A percentile compares a stretch with the other conserved stretches of the same genome.
These are phyloP conservation scores for Andrena hattorfiana DNA, from an alignment of 2,888 invertebrate species.

Conservation along the genomic window DNA sequence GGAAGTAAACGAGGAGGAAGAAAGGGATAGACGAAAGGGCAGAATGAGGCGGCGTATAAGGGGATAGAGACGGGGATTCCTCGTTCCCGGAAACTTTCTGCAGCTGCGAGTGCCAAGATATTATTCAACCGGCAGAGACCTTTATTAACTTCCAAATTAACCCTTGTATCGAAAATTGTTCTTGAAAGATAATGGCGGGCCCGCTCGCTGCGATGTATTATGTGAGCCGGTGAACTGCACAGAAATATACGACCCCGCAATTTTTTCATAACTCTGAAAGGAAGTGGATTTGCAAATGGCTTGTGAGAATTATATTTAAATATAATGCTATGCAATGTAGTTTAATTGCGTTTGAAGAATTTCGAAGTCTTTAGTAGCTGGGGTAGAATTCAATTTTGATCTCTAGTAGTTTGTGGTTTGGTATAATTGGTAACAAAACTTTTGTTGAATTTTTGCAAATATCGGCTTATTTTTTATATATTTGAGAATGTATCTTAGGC, in stretches of 20 bases:
- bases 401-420: too few species aligned
- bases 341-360: too few species aligned
- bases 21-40: not conserved
- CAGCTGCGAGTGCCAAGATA: slow-evolving; percentile 64
- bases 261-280: not conserved
- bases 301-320: too few species aligned
- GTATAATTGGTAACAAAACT: too few species aligned
- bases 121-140: slow-evolving; percentile 61
- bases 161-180: slow-evolving; percentile 66
- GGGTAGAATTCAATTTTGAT: too few species aligned
- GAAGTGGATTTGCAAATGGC: too few species aligned
- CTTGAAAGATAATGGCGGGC: slow-evolving; percentile 32
- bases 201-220: slow-evolving; percentile 22
- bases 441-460: too few species aligned
- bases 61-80: slow-evolving; percentile 27
- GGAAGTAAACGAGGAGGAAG: slow-evolving; percentile 13
- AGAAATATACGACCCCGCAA: not conserved
- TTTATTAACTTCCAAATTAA: slow-evolving; percentile 71
- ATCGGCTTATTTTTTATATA: too few species aligned
- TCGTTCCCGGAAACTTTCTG: slow-evolving; percentile 60
- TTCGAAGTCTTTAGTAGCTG: too few species aligned
- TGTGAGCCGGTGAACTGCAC: not conserved
- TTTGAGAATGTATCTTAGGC: too few species aligned
- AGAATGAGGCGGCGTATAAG: slow-evolving; percentile 23
- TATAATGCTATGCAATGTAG: too few species aligned